A percentile compares a stretch with the other conserved stretches of the same genome.
phyloP scores from a whole-genome alignment of 2,797 vertebrate species.

The Botia almorhae region DNA sequence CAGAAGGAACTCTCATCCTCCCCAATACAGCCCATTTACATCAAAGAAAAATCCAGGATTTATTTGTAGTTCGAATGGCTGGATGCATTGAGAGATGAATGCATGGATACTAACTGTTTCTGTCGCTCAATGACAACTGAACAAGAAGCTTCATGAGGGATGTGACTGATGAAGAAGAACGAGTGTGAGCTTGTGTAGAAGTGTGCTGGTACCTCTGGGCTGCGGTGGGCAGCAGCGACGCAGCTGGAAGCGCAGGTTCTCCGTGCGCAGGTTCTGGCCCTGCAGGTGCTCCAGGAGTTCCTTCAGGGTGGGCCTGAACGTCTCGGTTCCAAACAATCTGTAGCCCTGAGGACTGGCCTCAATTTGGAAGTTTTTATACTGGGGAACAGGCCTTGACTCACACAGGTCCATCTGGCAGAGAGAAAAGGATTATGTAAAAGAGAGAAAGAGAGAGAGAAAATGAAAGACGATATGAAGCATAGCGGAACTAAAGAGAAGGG shows the following conservation, averaged over 20 bases:
- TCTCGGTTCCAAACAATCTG: slow-evolving; percentile 85
- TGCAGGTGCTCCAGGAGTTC: slow-evolving; percentile 92
- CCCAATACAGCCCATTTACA: background rate
- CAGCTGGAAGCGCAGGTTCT: slow-evolving; percentile 91
- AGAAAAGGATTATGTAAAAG: background rate
- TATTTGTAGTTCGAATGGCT: background rate
- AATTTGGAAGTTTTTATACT: slow-evolving; percentile 98
- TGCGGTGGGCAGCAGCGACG: slow-evolving; percentile 94
- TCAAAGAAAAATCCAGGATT: background rate
- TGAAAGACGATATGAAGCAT: too few relatives aligned
- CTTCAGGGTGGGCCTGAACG: slow-evolving; percentile 77
- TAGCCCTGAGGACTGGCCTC: slow-evolving; percentile 80
- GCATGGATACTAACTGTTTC: background rate
- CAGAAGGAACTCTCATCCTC: background rate
- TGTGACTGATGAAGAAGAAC: background rate
- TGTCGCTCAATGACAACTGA: background rate
- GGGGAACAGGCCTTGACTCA: slow-evolving; percentile 66
- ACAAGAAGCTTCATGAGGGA: background rate
- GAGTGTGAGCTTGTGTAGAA: background rate
- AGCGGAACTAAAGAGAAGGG: background rate
- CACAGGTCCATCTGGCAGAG: slow-evolving; percentile 62
- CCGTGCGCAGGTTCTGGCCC: slow-evolving; percentile 89
- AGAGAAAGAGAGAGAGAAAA: background rate
- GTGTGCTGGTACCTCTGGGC: slow-evolving; percentile 83
- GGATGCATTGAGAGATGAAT: too few relatives aligned